Evolutionary conservation across 2,888 invertebrate species (phyloP).

Genomic region (Drosophila longiperda): DNA sequence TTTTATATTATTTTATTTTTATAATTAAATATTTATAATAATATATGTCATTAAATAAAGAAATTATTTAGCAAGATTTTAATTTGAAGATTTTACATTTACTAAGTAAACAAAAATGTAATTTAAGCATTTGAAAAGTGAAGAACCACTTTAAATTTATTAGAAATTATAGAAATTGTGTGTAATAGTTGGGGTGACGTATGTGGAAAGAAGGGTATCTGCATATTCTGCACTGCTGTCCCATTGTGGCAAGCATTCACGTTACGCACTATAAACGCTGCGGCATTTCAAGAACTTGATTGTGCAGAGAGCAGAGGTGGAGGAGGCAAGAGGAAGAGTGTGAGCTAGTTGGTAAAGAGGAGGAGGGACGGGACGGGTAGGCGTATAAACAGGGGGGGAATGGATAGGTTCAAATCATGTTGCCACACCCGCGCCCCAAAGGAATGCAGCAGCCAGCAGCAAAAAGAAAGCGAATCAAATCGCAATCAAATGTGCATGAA

Average conservation of each 20-base stretch:
- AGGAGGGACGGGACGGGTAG: no score
- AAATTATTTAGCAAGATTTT: neutral
- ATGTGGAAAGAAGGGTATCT: constrained; percentile 6
- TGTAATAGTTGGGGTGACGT: neutral
- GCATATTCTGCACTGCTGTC: constrained; percentile 22
- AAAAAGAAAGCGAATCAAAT: constrained; percentile 54
- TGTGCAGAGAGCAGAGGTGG: constrained; percentile 24
- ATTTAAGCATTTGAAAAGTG: neutral
- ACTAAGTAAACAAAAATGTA: neutral
- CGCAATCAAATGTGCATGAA: constrained; percentile 66
- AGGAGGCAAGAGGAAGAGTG: neutral
- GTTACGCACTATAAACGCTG: constrained; percentile 75
- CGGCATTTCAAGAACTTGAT: constrained; percentile 61
- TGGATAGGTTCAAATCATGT: neutral
- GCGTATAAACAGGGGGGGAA: neutral
- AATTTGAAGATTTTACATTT: neutral
- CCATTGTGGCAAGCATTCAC: constrained; percentile 40
- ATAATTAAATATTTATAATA: no score
- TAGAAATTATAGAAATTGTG: neutral
- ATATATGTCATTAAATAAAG: no score
- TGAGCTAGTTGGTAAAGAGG: neutral
- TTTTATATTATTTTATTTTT: no score
- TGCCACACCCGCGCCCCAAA: constrained; percentile 20
- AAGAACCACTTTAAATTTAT: neutral
- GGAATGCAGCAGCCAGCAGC: constrained; percentile 41